These are phyloP conservation scores for Phalacrocorax brasilianus DNA, from an alignment of 2,113 vertebrate species.

Conservation along the genomic window DNA sequence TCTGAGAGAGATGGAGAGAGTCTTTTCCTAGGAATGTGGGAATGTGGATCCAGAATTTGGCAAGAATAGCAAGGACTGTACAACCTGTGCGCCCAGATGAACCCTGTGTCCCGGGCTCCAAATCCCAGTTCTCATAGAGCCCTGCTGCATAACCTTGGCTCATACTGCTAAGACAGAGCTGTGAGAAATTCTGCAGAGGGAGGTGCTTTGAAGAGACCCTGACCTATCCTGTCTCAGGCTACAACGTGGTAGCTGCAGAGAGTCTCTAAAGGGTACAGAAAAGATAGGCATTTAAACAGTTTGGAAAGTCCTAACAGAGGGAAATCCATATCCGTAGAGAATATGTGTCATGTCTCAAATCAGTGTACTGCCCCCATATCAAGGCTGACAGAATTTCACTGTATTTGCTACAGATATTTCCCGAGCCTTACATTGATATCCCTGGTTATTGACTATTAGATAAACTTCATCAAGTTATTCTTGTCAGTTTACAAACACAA, in stretches of 20 bases:
- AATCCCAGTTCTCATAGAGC: neutral
- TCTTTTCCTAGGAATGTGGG: neutral
- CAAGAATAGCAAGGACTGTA: neutral
- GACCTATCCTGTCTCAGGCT: neutral
- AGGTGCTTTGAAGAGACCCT: neutral
- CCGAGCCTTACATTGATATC: neutral
- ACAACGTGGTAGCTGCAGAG: rapidly evolving
- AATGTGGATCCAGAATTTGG: neutral
- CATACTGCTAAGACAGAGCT: neutral
- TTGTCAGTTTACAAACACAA: neutral
- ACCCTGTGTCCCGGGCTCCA: neutral
- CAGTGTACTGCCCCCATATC: neutral
- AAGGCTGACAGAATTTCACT: neutral
- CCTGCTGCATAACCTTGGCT: neutral
- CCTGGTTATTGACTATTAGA: neutral
- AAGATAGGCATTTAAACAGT: neutral
- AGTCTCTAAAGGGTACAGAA: neutral
- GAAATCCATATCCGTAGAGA: neutral
- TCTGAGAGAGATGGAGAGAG: neutral
- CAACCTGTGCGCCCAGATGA: neutral
- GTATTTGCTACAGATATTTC: neutral
- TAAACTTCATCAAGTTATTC: neutral
- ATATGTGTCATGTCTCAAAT: neutral
- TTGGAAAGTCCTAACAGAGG: neutral
- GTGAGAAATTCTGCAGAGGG: neutral